Base-by-base conservation (phyloP, 2,113 vertebrate genomes). In the Neodontobutis hainanensis region DNA sequence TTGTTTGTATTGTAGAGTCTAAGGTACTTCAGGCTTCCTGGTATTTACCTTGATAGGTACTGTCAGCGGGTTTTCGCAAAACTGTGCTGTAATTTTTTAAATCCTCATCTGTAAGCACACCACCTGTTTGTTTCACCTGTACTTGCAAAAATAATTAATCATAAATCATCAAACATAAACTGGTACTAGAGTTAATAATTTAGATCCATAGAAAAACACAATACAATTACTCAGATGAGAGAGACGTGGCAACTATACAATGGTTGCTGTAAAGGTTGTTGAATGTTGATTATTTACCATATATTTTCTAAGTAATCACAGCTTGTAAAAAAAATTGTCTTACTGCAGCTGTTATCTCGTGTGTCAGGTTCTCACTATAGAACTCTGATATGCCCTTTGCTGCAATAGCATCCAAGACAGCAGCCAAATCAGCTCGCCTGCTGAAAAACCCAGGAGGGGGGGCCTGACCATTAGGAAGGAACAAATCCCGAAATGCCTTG, bases 341-440 rank as follows among this genome's bases (percentile, higher is more conserved):
- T 88, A 97, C 97, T 92, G 93, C 94, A 0, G 93, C 90, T 43
- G 92, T 87, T 53, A 99, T 98, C 91, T 98, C 96, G 86, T 94
- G 93, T 0, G 95, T 96, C 78, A 98, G 53, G 83, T 98, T 97
- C 49, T 95, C 94, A 0, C 61, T 89, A 80, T 99, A 99, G 90
- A 99, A 97, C 64, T 94, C 94, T 0, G 94, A 87, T 1, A 87
- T 83, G 5, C 97, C 97, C 0, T 92, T 90, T 4, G 66, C 55
- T 16, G 94, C 96, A 0, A 99, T 79, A 8, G 85, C 79, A 69
- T 95, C 91, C 84, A 99, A 92, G 73, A 96, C 34, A 0, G 85
- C 84, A 0, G 96, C 96, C 0, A 99, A 90, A 87, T 99, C 97
- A 1, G 74, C 91, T 35, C 97, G 94, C 55, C 77, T 90, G 62